Evolutionary conservation across 2,888 invertebrate genomes (phyloP).

Genomic region (Argyra leucocephala): DNA sequence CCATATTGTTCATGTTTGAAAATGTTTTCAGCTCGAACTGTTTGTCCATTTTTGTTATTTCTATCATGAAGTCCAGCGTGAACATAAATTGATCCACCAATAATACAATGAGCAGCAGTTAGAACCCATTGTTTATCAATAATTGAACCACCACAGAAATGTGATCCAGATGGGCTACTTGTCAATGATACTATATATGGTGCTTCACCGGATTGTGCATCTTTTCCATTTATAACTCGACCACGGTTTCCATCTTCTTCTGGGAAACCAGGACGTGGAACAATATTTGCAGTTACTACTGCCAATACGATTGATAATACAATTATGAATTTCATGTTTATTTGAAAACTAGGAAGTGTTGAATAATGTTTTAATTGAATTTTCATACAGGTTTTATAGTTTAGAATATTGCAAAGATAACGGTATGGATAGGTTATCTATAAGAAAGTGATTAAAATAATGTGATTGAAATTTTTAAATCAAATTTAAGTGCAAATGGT

Average conservation of each 20-base stretch:
- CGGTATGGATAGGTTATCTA: too few species aligned
- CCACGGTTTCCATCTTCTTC: background rate
- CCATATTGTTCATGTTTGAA: slow-evolving; percentile 34
- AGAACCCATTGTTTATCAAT: slow-evolving; percentile 20
- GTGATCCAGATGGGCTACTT: background rate
- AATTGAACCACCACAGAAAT: slow-evolving; percentile 21
- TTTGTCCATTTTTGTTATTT: slow-evolving; percentile 20
- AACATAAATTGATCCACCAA: slow-evolving; percentile 18
- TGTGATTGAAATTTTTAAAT: too few species aligned
- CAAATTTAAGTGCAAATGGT: too few species aligned
- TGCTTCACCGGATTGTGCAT: slow-evolving; percentile 15
- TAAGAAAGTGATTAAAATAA: too few species aligned
- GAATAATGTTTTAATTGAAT: too few species aligned
- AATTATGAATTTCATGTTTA: slow-evolving; percentile 8
- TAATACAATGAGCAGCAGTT: slow-evolving; percentile 25
- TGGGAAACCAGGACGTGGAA: slow-evolving; percentile 7
- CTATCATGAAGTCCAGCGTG: slow-evolving; percentile 42
- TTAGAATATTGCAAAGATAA: too few species aligned
- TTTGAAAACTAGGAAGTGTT: background rate
- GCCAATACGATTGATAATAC: background rate
- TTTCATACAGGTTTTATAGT: too few species aligned
- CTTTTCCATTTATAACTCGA: slow-evolving; percentile 21
- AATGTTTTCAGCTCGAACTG: slow-evolving; percentile 29
- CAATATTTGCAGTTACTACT: background rate
- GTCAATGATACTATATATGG: slow-evolving; percentile 20